Evolutionary conservation across 2,888 invertebrate genomes (phyloP).

Genomic region (Strigamia transsilvanica): DNA sequence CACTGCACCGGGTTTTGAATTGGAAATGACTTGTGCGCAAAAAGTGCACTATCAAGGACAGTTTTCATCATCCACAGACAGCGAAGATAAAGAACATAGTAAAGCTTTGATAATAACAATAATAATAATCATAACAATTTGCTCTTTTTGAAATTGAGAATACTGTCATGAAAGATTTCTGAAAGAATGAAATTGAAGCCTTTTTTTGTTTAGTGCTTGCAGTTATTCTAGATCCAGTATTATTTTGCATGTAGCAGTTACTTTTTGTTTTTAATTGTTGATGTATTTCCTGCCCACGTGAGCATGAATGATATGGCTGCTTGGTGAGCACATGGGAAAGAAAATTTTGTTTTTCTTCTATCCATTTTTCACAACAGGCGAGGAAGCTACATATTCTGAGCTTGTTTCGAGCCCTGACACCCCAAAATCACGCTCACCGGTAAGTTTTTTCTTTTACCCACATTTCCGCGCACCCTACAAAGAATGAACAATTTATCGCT

Average conservation of each 20-base stretch:
- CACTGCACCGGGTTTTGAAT: slow-evolving; percentile 69
- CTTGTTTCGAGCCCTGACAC: slow-evolving; percentile 52
- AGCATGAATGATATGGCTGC: slow-evolving; percentile 34
- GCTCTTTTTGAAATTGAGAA: background rate
- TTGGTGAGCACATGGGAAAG: slow-evolving; percentile 43
- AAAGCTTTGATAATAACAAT: slow-evolving; percentile 39
- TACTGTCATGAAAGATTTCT: background rate
- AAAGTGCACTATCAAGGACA: slow-evolving; percentile 79
- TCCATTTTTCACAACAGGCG: slow-evolving; percentile 50
- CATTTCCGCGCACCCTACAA: background rate
- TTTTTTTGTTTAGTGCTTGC: slow-evolving; percentile 24
- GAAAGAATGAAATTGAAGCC: background rate
- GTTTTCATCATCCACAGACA: slow-evolving; percentile 58
- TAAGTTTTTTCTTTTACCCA: slow-evolving; percentile 31
- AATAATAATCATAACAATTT: background rate
- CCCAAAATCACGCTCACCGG: slow-evolving; percentile 52
- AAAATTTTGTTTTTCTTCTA: background rate
- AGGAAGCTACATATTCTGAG: slow-evolving; percentile 48
- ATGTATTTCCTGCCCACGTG: background rate
- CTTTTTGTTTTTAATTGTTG: background rate
- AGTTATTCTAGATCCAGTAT: background rate
- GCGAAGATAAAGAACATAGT: slow-evolving; percentile 55
- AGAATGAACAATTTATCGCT: slow-evolving; percentile 1
- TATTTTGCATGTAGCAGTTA: slow-evolving; percentile 17
- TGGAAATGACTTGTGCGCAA: slow-evolving; percentile 76